phyloP scores from a whole-genome alignment of 2,888 invertebrate species.

The Lucinisca nassula region DNA sequence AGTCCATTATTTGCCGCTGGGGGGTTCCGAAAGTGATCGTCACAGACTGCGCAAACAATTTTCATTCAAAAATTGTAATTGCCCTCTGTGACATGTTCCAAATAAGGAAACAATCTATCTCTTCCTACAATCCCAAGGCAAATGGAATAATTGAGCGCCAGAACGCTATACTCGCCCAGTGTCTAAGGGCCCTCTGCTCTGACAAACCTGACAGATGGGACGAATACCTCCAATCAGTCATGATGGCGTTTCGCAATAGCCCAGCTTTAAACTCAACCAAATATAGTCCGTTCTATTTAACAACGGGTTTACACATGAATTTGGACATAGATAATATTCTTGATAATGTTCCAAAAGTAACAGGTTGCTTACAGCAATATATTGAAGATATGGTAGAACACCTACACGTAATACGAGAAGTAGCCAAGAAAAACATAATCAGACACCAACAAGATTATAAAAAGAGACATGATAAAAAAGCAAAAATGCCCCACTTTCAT shows the following conservation, averaged over 20 bases:
- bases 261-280: constrained; percentile 18
- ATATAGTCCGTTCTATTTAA: constrained; percentile 32
- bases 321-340: constrained; percentile 17
- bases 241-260: constrained; percentile 35
- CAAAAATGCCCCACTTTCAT: constrained; percentile 16
- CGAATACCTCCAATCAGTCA: neutral
- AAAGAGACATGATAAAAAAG: constrained; percentile 24
- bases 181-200: neutral
- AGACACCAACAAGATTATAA: constrained; percentile 18
- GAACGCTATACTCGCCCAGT: constrained; percentile 6
- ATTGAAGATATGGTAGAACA: neutral
- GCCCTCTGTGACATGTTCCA: neutral
- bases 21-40: neutral
- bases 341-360: neutral
- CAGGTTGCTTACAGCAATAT: neutral
- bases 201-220: constrained; percentile 14
- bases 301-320: constrained; percentile 33
- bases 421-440: constrained; percentile 1
- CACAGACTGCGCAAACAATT: neutral
- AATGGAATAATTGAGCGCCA: neutral
- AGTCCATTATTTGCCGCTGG: constrained; percentile 3
- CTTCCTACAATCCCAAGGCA: constrained; percentile 1
- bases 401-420: neutral
- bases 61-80: neutral
- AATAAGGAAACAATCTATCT: neutral